Conservation (phyloP, 1,140 invertebrate genomes). For the Neotoxoptera formosana region DNA sequence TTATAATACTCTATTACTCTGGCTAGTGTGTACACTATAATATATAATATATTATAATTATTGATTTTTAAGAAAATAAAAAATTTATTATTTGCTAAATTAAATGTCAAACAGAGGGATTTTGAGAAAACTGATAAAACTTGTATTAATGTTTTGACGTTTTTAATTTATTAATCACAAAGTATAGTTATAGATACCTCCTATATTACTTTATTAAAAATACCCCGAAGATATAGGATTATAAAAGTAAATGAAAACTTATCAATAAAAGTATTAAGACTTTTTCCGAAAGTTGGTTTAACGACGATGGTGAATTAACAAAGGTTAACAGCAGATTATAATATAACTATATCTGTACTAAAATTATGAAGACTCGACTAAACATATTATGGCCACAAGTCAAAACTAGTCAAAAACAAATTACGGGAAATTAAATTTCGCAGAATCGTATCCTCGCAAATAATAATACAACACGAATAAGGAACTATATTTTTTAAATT, state of each 20-base stretch:
- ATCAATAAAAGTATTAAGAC: background rate
- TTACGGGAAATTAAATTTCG: background rate
- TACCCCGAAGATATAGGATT: background rate
- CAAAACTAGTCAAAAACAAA: background rate
- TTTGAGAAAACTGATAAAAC: background rate
- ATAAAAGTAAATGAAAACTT: constrained; percentile 10
- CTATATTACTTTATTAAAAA: background rate
- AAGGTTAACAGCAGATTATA: background rate
- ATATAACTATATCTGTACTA: background rate
- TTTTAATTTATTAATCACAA: constrained; percentile 20
- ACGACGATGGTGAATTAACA: background rate
- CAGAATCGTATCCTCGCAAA: background rate
- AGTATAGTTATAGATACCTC: background rate
- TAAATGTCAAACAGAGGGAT: background rate
- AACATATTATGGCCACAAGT: background rate
- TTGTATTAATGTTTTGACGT: background rate
- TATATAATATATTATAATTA: background rate
- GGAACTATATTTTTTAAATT: background rate
- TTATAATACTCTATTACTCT: background rate
- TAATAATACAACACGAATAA: background rate
- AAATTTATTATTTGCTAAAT: background rate
- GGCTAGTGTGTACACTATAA: background rate
- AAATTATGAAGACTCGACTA: background rate
- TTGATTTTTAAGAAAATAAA: background rate
- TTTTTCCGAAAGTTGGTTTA: background rate